phyloP scores from a whole-genome alignment of 2,113 vertebrate species.

The Riparia riparia region DNA sequence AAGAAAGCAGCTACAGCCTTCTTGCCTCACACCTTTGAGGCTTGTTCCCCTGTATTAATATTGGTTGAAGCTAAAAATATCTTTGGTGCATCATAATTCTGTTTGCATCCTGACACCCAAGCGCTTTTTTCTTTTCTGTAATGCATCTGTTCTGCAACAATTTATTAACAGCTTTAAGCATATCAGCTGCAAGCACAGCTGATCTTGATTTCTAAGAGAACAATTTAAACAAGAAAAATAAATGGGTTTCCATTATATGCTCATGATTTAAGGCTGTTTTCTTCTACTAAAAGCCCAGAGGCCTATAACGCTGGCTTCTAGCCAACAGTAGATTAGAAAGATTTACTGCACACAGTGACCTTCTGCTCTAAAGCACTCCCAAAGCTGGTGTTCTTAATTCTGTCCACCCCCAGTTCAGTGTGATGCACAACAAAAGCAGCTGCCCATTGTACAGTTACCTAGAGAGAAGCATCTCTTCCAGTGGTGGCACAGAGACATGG shows the following conservation, averaged over 20 bases:
- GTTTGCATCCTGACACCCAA: slow-evolving; percentile 25
- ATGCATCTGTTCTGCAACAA: slow-evolving; percentile 23
- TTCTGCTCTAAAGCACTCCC: slow-evolving; percentile 1
- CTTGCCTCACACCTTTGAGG: slow-evolving; percentile 23
- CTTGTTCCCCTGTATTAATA: slow-evolving; percentile 10
- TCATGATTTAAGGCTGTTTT: not conserved
- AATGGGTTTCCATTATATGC: not conserved
- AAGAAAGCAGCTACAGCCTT: not conserved
- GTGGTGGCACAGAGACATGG: not conserved
- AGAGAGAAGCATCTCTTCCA: slow-evolving; percentile 63
- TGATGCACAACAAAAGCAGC: not conserved
- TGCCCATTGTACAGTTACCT: slow-evolving; percentile 61
- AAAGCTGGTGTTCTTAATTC: not conserved
- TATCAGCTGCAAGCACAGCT: slow-evolving; percentile 55
- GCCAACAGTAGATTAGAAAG: slow-evolving; percentile 10
- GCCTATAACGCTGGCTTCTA: not conserved
- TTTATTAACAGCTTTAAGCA: slow-evolving; percentile 13
- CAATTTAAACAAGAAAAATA: slow-evolving; percentile 32
- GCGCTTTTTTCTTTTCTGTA: not conserved
- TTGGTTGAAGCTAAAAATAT: slow-evolving; percentile 10
- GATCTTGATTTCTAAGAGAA: slow-evolving; percentile 44
- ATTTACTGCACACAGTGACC: slow-evolving; percentile 6
- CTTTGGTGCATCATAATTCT: slow-evolving; percentile 6
- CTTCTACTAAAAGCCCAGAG: slow-evolving; percentile 2
- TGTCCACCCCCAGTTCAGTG: not conserved